phyloP scores from a whole-genome alignment of 2,113 vertebrate genomes.

The Engraulis encrasicolus region DNA sequence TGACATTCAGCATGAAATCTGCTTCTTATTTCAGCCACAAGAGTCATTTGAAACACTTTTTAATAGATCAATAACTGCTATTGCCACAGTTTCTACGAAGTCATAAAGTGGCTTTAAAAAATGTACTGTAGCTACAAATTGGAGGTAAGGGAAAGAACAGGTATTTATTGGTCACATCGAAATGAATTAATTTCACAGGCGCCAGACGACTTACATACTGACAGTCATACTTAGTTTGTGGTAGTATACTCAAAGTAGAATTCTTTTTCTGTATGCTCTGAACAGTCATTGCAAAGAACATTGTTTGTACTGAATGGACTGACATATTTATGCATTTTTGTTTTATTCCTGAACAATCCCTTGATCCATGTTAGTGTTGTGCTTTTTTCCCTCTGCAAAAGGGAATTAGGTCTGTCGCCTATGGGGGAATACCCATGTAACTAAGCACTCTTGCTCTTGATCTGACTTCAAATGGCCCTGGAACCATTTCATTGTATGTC shows the following conservation, averaged over 20 bases:
- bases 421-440: background rate
- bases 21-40: background rate
- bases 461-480: background rate
- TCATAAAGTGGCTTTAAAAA: background rate
- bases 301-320: no score
- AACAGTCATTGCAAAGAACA: no score
- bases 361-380: background rate
- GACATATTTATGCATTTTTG: no score
- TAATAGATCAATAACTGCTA: background rate
- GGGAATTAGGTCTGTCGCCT: background rate
- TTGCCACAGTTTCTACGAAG: background rate
- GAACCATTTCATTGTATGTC: background rate
- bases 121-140: background rate
- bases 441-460: background rate
- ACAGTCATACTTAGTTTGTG: no score
- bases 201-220: background rate
- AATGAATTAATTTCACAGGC: background rate
- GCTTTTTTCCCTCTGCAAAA: background rate
- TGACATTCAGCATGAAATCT: constrained; percentile 1
- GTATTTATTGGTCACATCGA: background rate
- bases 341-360: background rate
- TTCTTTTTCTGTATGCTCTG: no score
- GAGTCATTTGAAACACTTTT: constrained; percentile 5
- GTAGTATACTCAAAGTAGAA: no score
- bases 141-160: background rate